These are phyloP conservation scores for Machaerirhynchus nigripectus DNA, from an alignment of 2,113 vertebrate species.

Conservation along the genomic window DNA sequence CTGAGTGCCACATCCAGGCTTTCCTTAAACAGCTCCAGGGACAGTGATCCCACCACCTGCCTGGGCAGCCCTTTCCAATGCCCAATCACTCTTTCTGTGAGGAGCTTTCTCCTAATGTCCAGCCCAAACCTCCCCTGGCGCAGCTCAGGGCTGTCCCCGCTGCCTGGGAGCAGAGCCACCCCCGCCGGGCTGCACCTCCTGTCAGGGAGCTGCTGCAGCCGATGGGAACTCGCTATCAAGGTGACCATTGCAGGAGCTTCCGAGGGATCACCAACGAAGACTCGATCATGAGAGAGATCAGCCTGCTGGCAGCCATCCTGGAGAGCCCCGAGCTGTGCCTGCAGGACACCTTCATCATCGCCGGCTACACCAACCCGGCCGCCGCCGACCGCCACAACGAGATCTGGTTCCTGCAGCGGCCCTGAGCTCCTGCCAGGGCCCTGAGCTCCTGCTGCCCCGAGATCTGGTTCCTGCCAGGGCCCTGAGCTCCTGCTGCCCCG, in stretches of 20 bases:
- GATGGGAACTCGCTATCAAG: accelerated
- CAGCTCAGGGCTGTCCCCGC: accelerated
- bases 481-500: too few relatives aligned
- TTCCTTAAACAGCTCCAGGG: too few relatives aligned
- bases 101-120: accelerated
- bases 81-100: accelerated
- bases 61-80: neutral
- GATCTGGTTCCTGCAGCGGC: conserved; percentile 86
- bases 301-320: conserved; percentile 74
- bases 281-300: conserved; percentile 79
- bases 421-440: too few relatives aligned
- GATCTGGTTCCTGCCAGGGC: too few relatives aligned
- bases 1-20: neutral
- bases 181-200: neutral
- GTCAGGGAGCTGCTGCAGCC: neutral
- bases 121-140: neutral
- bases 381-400: conserved; percentile 81
- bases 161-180: neutral
- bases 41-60: neutral
- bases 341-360: conserved; percentile 82
- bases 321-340: conserved; percentile 69
- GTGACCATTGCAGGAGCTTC: conserved; percentile 71
- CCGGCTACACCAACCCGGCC: conserved; percentile 87
- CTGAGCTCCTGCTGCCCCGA: too few relatives aligned
- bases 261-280: conserved; percentile 82